These are phyloP conservation scores for Scortum barcoo DNA, from an alignment of 2,113 vertebrate species.

Conservation along the genomic window DNA sequence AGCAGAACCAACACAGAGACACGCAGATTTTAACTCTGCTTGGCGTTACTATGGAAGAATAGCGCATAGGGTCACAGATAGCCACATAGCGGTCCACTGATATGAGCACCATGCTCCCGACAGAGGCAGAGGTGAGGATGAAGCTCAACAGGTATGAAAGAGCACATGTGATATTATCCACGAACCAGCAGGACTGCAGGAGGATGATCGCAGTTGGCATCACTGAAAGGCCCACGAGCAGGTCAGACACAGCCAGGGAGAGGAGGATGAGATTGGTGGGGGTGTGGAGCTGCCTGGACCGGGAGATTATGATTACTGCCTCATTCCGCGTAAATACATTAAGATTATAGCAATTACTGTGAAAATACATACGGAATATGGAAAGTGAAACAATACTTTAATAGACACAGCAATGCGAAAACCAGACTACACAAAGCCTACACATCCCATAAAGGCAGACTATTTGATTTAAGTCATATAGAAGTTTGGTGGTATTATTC, in stretches of 20 bases:
- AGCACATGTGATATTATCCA: not conserved
- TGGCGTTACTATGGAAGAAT: conserved; percentile 26
- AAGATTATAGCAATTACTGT: not conserved
- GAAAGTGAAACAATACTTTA: not conserved
- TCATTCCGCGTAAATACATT: not conserved
- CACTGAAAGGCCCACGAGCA: not conserved
- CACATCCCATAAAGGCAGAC: not conserved
- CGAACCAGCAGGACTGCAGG: not conserved
- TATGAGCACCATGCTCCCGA: conserved; percentile 27
- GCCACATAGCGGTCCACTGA: conserved; percentile 30
- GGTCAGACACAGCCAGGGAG: conserved; percentile 15
- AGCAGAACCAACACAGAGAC: conserved; percentile 18
- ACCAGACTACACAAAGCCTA: not conserved
- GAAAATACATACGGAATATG: not conserved
- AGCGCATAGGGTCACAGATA: conserved; percentile 31
- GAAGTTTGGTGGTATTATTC: not conserved
- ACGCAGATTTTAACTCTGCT: conserved; percentile 34
- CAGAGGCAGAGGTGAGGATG: conserved; percentile 23
- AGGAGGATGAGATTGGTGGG: conserved; percentile 16
- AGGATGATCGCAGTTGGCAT: not conserved
- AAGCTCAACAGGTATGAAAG: fast-evolving
- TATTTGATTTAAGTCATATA: not conserved
- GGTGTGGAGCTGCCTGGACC: not conserved
- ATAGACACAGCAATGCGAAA: not conserved
- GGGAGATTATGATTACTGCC: not conserved